These are phyloP conservation scores for Platycercus adscitus DNA, from an alignment of 2,113 vertebrate genomes.

Conservation along the genomic window DNA sequence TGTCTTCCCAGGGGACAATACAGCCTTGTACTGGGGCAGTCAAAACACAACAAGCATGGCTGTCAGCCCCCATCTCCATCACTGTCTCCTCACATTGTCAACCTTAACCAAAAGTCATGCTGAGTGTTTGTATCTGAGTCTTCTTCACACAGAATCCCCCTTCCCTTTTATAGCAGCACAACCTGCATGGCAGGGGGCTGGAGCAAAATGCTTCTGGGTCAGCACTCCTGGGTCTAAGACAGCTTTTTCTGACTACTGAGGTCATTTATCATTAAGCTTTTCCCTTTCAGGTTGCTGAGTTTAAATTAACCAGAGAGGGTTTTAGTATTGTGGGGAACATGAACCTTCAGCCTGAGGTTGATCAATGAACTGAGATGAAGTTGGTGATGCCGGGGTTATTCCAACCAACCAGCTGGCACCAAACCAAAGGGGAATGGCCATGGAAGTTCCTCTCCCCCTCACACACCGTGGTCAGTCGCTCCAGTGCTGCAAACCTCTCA, in stretches of 20 bases:
- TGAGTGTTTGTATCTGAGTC: not conserved
- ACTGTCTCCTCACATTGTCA: not conserved
- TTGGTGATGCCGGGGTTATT: not conserved
- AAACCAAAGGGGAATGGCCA: not conserved
- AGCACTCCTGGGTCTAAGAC: not conserved
- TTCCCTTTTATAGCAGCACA: not conserved
- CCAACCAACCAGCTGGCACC: not conserved
- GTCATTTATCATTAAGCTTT: not conserved
- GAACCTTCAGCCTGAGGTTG: not conserved
- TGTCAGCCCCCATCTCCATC: too few species aligned
- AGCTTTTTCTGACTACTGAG: not conserved
- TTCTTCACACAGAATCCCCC: not conserved
- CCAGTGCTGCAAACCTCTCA: constrained; percentile 92
- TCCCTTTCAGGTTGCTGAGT: not conserved
- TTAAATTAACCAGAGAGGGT: not conserved
- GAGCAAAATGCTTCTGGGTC: not conserved
- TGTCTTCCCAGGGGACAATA: not conserved
- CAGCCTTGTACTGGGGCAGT: not conserved
- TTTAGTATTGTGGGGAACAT: not conserved
- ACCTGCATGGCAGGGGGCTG: not conserved
- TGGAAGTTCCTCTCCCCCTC: not conserved
- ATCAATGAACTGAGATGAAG: not conserved
- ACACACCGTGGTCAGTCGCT: constrained; percentile 92
- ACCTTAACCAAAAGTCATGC: not conserved
- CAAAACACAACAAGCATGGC: not conserved